Evolutionary conservation across 2,797 vertebrate genomes (phyloP), one percentile per base, ranked within the genome.

Genomic region (Channa striata): DNA sequence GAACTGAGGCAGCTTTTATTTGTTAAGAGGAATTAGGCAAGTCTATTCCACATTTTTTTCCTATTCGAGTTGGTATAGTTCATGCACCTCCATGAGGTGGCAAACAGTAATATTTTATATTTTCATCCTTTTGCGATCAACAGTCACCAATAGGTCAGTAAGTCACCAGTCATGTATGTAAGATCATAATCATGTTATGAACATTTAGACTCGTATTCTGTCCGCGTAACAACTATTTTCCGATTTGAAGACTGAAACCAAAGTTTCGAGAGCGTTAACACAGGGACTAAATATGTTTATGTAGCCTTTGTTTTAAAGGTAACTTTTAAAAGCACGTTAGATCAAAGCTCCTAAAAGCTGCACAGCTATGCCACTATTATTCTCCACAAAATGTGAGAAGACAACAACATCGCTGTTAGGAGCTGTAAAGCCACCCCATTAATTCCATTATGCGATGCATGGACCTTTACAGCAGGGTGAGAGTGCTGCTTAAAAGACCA

Each of bases 401-500:
- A 80, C 78, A 82, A 65, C 42, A 54, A 47, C 78, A 51, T 61
- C 69, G 49, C 62, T 67, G 72, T 49, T 73, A 59, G 63, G 50
- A 46, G 74, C 62, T 77, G 49, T 62, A 68, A 72, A 59, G 58
- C 57, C 74, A 72, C 44, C 64, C 65, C 65, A 79, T 86, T 77
- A 76, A 39, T 76, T 80, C 80, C 78, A 86, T 89, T 87, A 84
- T 68, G 68, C 7, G 40, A 77, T 66, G 72, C 74, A 63, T 59
- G 58, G 77, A 69, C 59, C 47, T 85, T 71, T 63, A 69, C 60
- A 63, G 74, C 36, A 46, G 6, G 13, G 54, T 4, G 8, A 77
- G 72, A 87, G 84, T 78, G 85, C 71, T 71, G 76, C 80, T 83
- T 83, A 81, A 76, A 85, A 85, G 78, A 87, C 75, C 83, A 72